Evolutionary conservation across 2,113 vertebrate genomes (phyloP).

Genomic region (Diphyllodes magnificus): DNA sequence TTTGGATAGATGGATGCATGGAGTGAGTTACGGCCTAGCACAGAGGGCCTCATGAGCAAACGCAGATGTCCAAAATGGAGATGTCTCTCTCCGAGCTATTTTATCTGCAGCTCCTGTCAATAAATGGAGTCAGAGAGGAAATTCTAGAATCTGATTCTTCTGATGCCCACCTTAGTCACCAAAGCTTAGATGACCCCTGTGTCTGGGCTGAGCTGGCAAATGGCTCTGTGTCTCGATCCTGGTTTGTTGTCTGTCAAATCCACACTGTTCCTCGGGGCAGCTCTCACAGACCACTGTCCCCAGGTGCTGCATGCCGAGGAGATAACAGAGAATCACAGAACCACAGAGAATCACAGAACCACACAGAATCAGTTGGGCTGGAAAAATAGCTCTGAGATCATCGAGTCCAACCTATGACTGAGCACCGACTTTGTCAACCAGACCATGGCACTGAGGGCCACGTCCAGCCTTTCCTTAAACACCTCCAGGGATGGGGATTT

Average conservation of each 20-base stretch:
- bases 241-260: background rate
- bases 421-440: background rate
- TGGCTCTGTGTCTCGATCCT: background rate
- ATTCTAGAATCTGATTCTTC: background rate
- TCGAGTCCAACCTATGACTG: rapidly evolving
- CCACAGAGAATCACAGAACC: background rate
- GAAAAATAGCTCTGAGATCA: background rate
- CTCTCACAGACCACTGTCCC: background rate
- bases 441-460: background rate
- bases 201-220: background rate
- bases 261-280: background rate
- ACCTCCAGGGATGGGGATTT: background rate
- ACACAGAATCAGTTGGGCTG: background rate
- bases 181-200: background rate
- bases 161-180: background rate
- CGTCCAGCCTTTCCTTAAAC: background rate
- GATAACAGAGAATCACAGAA: too few species aligned
- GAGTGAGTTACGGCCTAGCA: background rate
- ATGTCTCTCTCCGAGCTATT: background rate
- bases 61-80: background rate
- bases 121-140: background rate
- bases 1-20: background rate
- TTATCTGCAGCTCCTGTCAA: background rate
- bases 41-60: background rate
- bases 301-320: background rate